These are phyloP conservation scores for Crambe crambe DNA, from an alignment of 37 sponge, comb jelly and placozoan species.

Conservation along the genomic window DNA sequence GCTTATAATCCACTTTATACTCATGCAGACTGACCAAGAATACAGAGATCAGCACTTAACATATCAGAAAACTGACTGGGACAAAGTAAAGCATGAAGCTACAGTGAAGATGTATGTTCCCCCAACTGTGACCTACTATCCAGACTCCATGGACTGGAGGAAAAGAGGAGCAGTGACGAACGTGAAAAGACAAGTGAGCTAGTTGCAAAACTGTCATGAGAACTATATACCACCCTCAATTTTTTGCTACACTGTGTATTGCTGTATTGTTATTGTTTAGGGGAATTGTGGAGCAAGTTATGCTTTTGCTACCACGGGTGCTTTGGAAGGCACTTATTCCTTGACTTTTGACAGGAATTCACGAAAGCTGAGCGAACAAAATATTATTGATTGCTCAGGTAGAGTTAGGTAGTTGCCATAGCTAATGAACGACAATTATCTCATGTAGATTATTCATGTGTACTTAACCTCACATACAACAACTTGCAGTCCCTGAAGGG, in stretches of 20 bases:
- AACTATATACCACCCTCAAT: no score
- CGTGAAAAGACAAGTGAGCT: conserved; percentile 65
- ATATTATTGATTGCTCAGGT: conserved; percentile 91
- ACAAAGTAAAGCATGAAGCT: not conserved
- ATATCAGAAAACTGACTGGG: conserved; percentile 14
- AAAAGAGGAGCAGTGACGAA: conserved; percentile 48
- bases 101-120: conserved; percentile 22
- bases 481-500: conserved; percentile 66
- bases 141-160: conserved; percentile 44
- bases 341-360: conserved; percentile 36
- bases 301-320: conserved; percentile 85
- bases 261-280: conserved; percentile 20
- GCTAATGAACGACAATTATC: not conserved
- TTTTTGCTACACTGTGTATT: no score
- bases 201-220: no score
- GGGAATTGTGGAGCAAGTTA: conserved; percentile 82
- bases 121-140: not conserved
- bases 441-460: not conserved
- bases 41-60: conserved; percentile 10
- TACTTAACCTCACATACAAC: no score
- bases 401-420: no score
- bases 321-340: conserved; percentile 70
- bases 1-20: no score
- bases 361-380: conserved; percentile 84
- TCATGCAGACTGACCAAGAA: conserved; percentile 21